A percentile compares a stretch with the other conserved stretches of the same genome.
Evolutionary conservation across 1,140 invertebrate genomes (phyloP).

Genomic region (Leptopilina clavipes): DNA sequence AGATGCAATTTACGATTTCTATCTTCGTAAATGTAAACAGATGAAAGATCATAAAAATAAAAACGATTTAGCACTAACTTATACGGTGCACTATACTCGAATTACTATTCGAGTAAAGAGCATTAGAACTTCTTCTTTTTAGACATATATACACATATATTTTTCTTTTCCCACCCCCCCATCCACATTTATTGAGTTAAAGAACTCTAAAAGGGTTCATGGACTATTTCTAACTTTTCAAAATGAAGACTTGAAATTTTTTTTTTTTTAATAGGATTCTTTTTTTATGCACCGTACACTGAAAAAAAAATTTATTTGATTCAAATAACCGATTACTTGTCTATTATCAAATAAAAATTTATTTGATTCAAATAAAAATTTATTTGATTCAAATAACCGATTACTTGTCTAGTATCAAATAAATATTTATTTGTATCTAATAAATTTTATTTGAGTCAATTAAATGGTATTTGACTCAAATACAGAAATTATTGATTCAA

Average conservation of each 20-base stretch:
- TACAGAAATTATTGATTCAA: too few species aligned
- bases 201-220: not conserved
- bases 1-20: not conserved
- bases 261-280: not conserved
- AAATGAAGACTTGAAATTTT: not conserved
- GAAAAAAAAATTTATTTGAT: too few species aligned
- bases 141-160: not conserved
- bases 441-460: too few species aligned
- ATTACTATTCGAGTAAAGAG: not conserved
- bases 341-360: too few species aligned
- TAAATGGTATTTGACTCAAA: too few species aligned
- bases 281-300: too few species aligned
- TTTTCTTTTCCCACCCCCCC: not conserved
- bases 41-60: slow-evolving; percentile 7
- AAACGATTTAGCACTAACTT: slow-evolving; percentile 10
- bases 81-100: not conserved
- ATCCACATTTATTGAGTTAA: not conserved
- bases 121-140: not conserved
- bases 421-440: too few species aligned
- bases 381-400: too few species aligned
- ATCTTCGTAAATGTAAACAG: slow-evolving; percentile 6
- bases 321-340: too few species aligned
- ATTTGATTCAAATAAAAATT: too few species aligned
- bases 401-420: too few species aligned
- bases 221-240: not conserved